Evolutionary conservation across 2,888 invertebrate genomes (phyloP), one percentile per base, ranked within the genome.

Genomic region (Aleiodes testaceus): DNA sequence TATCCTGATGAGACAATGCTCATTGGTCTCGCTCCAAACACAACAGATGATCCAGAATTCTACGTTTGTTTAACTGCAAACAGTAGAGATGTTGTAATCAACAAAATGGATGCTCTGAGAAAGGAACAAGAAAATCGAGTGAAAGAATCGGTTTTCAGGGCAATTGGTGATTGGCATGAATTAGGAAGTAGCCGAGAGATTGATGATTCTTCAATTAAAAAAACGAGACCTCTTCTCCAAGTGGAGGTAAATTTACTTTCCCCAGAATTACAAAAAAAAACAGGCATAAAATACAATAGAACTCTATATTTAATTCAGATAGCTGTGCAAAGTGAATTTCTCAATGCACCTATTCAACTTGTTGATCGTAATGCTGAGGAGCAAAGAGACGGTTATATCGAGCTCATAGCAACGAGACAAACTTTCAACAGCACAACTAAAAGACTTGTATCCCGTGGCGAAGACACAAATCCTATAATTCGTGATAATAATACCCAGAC

Each of bases 141-240:
- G 2, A 77, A 90, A 78, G 91, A 90, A 69, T 89, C 91, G 4
- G 86, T 93, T 1, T 86, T 89, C 50, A 92, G 91, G 81, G 89
- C 88, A 73, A 89, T 90, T 0, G 87, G 88, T 5, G 81, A 86
- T 0, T 94, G 94, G 93, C 83, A 85, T 22, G 89, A 89, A 71
- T 87, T 91, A 4, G 94, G 94, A 22, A 93, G 94, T 80, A 92
- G 92, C 75, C 76, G 75, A 3, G 93, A 93, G 86, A 90, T 94
- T 53, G 89, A 89, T 65, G 88, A 91, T 55, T 82, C 88, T 0
- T 80, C 89, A 20, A 89, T 90, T 5, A 84, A 90, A 16, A 90
- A 90, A 50, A 88, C 88, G 4, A 88, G 93, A 69, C 89, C 92
- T 0, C 87, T 92, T 6, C 88, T 92, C 59, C 92, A 93, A 84